These are phyloP conservation scores for Indicator maculatus DNA, from an alignment of 2,113 vertebrate genomes.

Conservation along the genomic window DNA sequence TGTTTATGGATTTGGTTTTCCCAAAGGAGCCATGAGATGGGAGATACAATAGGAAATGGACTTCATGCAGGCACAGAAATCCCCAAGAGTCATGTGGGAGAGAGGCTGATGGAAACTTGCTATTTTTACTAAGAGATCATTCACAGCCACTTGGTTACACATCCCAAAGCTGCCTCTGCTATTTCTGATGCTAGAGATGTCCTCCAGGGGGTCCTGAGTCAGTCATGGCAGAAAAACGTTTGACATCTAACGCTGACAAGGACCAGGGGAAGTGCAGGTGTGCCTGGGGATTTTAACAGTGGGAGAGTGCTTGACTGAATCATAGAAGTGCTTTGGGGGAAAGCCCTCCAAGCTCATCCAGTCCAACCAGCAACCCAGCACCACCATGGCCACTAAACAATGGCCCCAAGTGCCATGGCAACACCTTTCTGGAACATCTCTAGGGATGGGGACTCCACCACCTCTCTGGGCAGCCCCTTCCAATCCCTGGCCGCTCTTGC, in stretches of 20 bases:
- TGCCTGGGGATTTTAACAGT: not conserved
- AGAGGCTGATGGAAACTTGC: constrained; percentile 42
- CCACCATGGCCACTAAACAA: too few species aligned
- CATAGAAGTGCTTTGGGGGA: too few species aligned
- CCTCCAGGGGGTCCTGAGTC: constrained; percentile 16
- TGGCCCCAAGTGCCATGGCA: too few species aligned
- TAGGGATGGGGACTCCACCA: too few species aligned
- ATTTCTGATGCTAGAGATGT: constrained; percentile 61
- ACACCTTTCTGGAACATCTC: too few species aligned
- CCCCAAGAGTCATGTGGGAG: constrained; percentile 29
- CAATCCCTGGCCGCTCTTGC: too few species aligned
- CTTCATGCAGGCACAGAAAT: constrained; percentile 52
- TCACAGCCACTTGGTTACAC: not conserved
- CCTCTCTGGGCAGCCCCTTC: too few species aligned
- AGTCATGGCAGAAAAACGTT: constrained; percentile 62
- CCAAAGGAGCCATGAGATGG: constrained; percentile 58
- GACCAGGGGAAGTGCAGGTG: not conserved
- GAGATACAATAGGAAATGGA: constrained; percentile 69
- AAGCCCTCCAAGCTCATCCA: too few species aligned
- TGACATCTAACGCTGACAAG: not conserved
- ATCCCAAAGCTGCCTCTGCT: constrained; percentile 45
- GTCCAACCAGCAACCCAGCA: too few species aligned
- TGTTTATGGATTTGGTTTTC: constrained; percentile 69
- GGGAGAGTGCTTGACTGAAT: not conserved
- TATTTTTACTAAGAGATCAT: constrained; percentile 57